Conservation (phyloP, 1,140 invertebrate species). For the Dolichoris vasculosae region DNA sequence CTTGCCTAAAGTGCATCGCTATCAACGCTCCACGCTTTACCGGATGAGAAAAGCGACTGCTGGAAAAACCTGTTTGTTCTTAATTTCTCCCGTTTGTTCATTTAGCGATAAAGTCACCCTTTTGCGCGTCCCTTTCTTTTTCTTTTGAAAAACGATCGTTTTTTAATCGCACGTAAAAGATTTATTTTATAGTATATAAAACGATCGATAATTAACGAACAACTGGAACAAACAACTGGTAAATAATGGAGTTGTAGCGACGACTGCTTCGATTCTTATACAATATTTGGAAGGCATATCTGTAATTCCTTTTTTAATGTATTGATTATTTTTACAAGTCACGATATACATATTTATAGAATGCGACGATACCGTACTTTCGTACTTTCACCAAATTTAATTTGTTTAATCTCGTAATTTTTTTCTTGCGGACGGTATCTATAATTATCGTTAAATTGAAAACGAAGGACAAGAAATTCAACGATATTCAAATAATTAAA, state of each 20-base stretch:
- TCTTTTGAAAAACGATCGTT: neutral
- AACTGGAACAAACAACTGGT: too few relatives aligned
- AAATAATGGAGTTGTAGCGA: too few relatives aligned
- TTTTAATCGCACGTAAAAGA: neutral
- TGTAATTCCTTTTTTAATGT: neutral
- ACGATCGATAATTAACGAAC: too few relatives aligned
- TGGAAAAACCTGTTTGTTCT: slow-evolving; percentile 40
- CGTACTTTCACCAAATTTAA: neutral
- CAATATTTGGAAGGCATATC: neutral
- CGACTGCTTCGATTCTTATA: neutral
- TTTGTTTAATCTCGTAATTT: neutral
- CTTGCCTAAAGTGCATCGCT: slow-evolving; percentile 59
- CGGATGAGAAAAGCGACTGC: neutral
- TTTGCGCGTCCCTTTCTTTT: neutral
- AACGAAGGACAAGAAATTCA: neutral
- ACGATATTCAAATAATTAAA: too few relatives aligned
- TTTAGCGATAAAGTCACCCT: neutral
- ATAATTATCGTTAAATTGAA: neutral
- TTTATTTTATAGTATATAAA: neutral
- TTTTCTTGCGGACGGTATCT: too few relatives aligned
- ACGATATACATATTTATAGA: neutral
- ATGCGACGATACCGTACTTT: neutral
- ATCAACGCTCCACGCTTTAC: slow-evolving; percentile 11
- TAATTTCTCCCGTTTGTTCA: slow-evolving; percentile 10
- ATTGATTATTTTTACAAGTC: neutral